These are phyloP conservation scores for Poecile atricapillus DNA, from an alignment of 2,113 vertebrate species.

Conservation along the genomic window DNA sequence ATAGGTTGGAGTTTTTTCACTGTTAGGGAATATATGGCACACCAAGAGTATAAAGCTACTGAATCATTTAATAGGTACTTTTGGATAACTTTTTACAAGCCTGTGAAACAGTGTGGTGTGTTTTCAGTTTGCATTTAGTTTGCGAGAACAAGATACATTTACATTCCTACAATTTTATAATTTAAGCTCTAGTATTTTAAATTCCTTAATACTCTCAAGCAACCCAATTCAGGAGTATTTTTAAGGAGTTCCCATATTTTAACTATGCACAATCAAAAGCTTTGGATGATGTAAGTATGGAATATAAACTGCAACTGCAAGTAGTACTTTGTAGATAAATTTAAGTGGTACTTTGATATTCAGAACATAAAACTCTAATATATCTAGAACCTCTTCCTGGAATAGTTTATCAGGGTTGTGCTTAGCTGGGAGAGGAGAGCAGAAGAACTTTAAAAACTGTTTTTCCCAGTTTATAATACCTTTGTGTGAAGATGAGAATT, in stretches of 20 bases:
- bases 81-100: neutral
- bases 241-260: conserved; percentile 95
- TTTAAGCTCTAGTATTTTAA: conserved; percentile 17
- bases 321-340: neutral
- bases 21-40: neutral
- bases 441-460: neutral
- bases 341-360: neutral
- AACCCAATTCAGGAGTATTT: conserved; percentile 87
- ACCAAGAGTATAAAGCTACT: neutral
- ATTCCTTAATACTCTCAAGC: conserved; percentile 79
- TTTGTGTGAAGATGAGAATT: neutral
- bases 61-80: neutral
- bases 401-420: neutral
- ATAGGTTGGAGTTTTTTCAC: neutral
- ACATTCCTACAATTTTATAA: neutral
- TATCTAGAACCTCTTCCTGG: neutral
- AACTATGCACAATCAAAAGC: conserved; percentile 96
- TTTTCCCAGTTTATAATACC: neutral
- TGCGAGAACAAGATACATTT: neutral
- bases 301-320: neutral
- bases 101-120: neutral
- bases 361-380: neutral
- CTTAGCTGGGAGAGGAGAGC: neutral
- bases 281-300: conserved; percentile 91
- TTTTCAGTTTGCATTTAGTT: neutral